Conservation (phyloP, 2,888 invertebrate species). For the Brenthis hecate region DNA sequence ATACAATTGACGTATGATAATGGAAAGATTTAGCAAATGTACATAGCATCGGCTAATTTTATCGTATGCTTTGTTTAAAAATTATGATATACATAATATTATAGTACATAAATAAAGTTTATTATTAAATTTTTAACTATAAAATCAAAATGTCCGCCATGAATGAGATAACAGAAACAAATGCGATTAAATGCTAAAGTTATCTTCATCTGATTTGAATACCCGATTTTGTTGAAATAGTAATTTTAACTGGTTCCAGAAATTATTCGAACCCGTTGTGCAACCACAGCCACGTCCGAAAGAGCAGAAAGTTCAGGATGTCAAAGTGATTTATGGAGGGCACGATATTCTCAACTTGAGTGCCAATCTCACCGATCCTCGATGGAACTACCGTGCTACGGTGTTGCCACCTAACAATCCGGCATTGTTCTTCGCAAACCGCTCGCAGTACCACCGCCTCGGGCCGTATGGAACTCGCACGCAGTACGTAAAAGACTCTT, state of each 20-base stretch:
- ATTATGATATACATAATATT: constrained; percentile 5
- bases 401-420: constrained; percentile 81
- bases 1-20: constrained; percentile 64
- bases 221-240: constrained; percentile 4
- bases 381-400: constrained; percentile 81
- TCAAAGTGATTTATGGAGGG: constrained; percentile 75
- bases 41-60: not conserved
- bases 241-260: constrained; percentile 56
- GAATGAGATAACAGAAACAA: constrained; percentile 14
- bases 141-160: constrained; percentile 22
- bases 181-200: constrained; percentile 12
- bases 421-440: constrained; percentile 83
- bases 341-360: constrained; percentile 83
- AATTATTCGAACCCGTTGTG: constrained; percentile 71
- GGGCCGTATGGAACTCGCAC: constrained; percentile 80
- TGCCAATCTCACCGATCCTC: constrained; percentile 76
- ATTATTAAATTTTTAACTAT: constrained; percentile 9
- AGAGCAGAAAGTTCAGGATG: constrained; percentile 63
- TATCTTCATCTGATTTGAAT: constrained; percentile 13
- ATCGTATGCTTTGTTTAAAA: constrained; percentile 7
- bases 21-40: constrained; percentile 54
- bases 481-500: constrained; percentile 82
- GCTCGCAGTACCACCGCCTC: constrained; percentile 84
- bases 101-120: not conserved
- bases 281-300: constrained; percentile 73